Evolutionary conservation across 1,140 invertebrate genomes (phyloP).

Genomic region (Zelostemma sp.): DNA sequence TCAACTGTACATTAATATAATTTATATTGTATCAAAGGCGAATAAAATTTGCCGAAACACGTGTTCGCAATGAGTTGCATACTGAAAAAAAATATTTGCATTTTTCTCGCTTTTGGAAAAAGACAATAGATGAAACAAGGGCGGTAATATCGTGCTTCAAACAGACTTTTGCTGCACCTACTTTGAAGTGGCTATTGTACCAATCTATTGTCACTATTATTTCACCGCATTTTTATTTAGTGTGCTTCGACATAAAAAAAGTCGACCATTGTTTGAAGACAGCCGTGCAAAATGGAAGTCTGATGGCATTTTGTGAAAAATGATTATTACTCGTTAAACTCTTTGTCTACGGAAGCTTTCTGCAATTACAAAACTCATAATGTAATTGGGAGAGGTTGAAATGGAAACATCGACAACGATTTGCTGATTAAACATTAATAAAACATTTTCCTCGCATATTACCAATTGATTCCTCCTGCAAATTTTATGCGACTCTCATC

Average conservation of each 20-base stretch:
- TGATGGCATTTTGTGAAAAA: no score
- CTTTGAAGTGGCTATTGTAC: conserved; percentile 10
- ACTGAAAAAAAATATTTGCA: background rate
- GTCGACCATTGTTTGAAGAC: background rate
- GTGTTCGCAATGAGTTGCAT: background rate
- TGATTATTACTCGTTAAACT: no score
- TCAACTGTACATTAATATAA: background rate
- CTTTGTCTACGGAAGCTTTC: no score
- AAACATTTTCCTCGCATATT: no score
- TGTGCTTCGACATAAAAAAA: background rate
- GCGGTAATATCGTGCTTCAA: background rate
- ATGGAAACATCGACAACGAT: no score
- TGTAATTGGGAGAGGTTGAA: no score
- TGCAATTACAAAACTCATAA: no score
- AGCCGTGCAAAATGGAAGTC: background rate
- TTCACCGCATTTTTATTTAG: background rate
- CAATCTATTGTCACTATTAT: conserved; percentile 10
- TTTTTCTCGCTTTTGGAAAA: background rate
- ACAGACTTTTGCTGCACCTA: background rate
- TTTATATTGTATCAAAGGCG: background rate
- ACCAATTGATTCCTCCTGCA: background rate
- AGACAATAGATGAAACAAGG: no score
- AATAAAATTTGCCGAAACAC: background rate
- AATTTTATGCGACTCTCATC: background rate
- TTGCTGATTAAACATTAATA: no score